Base-by-base conservation (phyloP, 2,888 invertebrate species). In the Fragum fragum region DNA sequence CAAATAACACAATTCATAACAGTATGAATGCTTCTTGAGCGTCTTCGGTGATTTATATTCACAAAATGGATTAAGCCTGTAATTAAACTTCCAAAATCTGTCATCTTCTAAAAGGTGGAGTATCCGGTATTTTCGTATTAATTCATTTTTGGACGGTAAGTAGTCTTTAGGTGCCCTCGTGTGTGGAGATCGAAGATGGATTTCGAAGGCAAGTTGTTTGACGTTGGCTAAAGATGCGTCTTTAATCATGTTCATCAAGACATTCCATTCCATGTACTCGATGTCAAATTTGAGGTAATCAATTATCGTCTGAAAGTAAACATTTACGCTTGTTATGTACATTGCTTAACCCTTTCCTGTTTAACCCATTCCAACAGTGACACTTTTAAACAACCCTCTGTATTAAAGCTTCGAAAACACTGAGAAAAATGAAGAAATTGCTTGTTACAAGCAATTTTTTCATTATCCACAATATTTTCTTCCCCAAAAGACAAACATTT, bases 281-380 rank as follows among this genome's bases (percentile, higher is more conserved):
- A 94, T 90, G 80, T 95, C 94, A 83, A 94, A 92, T 80, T 95
- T 95, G 36, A 95, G 80, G 68, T 93, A 93, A 84, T 94, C 93
- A 36, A 95, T 93, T 0, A 88, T 78, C 18, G 77, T 80, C 93
- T 94, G 90, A n/a, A 88, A 89, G 69, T 57, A 55, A 82, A 7
- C 32, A 36, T n/a, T n/a, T n/a, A n/a, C n/a, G n/a, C n/a, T n/a
- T n/a, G n/a, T n/a, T n/a, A n/a, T n/a, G n/a, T n/a, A n/a, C n/a
- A n/a, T n/a, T n/a, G n/a, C n/a, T n/a, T n/a, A n/a, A n/a, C n/a
- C n/a, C n/a, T n/a, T n/a, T n/a, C n/a, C n/a, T n/a, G n/a, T n/a
- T n/a, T n/a, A n/a, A n/a, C n/a, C n/a, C n/a, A n/a, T n/a, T n/a
- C n/a, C n/a, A n/a, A n/a, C n/a, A n/a, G n/a, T n/a, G n/a, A n/a